phyloP scores from a whole-genome alignment of 2,888 invertebrate genomes.

The Ormyrus labotus region DNA sequence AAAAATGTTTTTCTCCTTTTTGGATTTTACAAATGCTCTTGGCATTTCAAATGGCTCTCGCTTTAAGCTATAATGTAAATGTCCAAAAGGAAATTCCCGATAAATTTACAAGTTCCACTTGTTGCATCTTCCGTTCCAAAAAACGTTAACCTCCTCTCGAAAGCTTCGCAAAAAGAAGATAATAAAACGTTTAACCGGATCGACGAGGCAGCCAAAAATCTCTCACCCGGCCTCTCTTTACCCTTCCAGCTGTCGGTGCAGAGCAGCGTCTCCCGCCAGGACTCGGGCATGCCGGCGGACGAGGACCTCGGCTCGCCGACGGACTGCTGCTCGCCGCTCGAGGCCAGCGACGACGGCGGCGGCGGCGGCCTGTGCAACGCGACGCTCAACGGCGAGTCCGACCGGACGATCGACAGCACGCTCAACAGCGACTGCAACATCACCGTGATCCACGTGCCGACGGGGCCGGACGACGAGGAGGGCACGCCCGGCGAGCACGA shows the following conservation, averaged over 20 bases:
- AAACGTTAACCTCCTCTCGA: too few species aligned
- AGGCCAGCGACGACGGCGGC: not conserved
- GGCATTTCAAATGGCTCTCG: too few species aligned
- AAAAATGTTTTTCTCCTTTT: too few species aligned
- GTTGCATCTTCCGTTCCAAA: too few species aligned
- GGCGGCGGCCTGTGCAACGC: not conserved
- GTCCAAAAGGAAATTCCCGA: too few species aligned
- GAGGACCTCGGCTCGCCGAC: slow-evolving; percentile 69
- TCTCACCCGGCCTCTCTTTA: too few species aligned
- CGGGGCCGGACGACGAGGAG: slow-evolving; percentile 46
- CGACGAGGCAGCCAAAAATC: too few species aligned
- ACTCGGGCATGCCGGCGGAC: slow-evolving; percentile 68
- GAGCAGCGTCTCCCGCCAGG: slow-evolving; percentile 68
- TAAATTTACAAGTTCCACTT: too few species aligned
- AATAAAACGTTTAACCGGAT: too few species aligned
- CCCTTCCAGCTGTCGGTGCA: slow-evolving; percentile 47
- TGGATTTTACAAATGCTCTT: too few species aligned
- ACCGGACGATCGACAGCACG: slow-evolving; percentile 28
- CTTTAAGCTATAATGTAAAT: too few species aligned
- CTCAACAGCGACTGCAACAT: slow-evolving; percentile 70
- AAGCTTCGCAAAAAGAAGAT: too few species aligned
- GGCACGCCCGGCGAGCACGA: slow-evolving; percentile 41
- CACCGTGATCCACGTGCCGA: slow-evolving; percentile 70
- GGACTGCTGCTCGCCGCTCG: slow-evolving; percentile 14
- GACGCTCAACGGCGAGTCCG: slow-evolving; percentile 17